These are phyloP conservation scores for Girardia tigrina DNA, from an alignment of 2,888 invertebrate genomes.

Conservation along the genomic window DNA sequence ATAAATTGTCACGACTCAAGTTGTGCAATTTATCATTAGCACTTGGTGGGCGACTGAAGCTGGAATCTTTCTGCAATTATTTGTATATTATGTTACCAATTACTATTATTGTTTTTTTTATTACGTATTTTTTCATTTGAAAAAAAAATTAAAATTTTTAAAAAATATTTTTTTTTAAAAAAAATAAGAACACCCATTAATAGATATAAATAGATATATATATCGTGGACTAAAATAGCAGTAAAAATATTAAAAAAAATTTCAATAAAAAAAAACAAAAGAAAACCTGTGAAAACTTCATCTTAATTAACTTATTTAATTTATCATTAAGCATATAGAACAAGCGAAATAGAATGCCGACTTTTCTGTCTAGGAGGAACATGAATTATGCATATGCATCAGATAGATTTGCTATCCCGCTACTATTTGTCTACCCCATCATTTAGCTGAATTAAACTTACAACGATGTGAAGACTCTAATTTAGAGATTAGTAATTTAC, in stretches of 20 bases:
- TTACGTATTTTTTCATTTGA: no score
- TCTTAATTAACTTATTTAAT: conserved; percentile 23
- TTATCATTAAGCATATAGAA: conserved; percentile 19
- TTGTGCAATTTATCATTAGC: conserved; percentile 23
- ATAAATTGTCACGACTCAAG: conserved; percentile 23
- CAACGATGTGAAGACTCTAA: conserved; percentile 23
- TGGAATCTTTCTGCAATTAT: conserved; percentile 19
- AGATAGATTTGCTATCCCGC: conserved; percentile 23
- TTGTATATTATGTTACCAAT: no score
- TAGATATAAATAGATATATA: no score
- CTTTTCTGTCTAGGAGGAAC: conserved; percentile 23
- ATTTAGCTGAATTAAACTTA: conserved; percentile 20
- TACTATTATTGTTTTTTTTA: no score
- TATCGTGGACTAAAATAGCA: no score
- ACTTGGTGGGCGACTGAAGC: conserved; percentile 20
- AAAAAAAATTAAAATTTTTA: no score
- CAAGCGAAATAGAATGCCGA: conserved; percentile 20
- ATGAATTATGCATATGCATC: conserved; percentile 23
- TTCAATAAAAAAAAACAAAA: not conserved
- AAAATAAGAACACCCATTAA: no score
- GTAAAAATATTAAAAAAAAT: no score
- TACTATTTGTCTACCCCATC: conserved; percentile 23
- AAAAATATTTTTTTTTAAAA: no score
- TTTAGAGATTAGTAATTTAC: conserved; percentile 23
- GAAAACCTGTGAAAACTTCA: conserved; percentile 7